phyloP scores from a whole-genome alignment of 2,888 invertebrate species.

The Cephus spinipes region DNA sequence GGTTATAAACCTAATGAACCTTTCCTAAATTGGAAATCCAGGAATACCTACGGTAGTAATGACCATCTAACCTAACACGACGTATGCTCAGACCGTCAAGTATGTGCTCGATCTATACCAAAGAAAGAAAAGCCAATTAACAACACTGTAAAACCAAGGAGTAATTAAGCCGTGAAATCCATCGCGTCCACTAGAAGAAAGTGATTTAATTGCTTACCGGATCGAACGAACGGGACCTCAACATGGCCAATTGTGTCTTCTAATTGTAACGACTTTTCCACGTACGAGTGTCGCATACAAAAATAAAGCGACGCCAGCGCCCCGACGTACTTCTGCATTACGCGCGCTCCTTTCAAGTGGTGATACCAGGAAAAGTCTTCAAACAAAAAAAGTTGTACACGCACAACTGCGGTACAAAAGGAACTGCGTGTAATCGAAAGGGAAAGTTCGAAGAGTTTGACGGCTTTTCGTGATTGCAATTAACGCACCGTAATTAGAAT shows the following conservation, averaged over 20 bases:
- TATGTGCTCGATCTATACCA: background rate
- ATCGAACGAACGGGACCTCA: background rate
- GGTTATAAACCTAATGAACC: no score
- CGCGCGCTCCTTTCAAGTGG: background rate
- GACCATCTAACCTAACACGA: background rate
- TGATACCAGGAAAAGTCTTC: background rate
- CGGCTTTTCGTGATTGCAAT: background rate
- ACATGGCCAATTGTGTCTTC: background rate
- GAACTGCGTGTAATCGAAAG: background rate
- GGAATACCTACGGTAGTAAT: background rate
- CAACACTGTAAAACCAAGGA: background rate
- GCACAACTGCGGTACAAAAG: background rate
- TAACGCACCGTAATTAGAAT: background rate
- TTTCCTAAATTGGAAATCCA: background rate
- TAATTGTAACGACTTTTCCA: background rate
- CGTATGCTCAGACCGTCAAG: background rate
- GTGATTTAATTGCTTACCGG: background rate
- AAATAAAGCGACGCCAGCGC: background rate
- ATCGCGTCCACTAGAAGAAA: background rate
- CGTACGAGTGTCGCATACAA: background rate
- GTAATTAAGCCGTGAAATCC: background rate
- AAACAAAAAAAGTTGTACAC: background rate
- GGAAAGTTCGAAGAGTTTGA: background rate
- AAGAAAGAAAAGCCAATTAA: background rate
- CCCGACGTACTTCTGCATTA: background rate